These are phyloP conservation scores for Synanthedon formicaeformis DNA, from an alignment of 2,888 invertebrate species.

Conservation along the genomic window DNA sequence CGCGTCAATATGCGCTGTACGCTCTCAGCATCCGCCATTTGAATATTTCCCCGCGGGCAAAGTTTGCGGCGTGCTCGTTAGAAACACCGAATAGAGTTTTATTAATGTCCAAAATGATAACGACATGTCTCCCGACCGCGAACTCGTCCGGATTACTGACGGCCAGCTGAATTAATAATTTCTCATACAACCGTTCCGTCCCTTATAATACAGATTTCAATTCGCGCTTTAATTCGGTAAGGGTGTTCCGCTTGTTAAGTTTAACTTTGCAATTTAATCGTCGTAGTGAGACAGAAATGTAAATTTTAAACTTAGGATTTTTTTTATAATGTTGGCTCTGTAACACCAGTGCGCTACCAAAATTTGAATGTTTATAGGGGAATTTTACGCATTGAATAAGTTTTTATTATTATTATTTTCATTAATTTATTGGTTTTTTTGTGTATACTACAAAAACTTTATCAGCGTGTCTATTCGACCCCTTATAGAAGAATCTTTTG, in stretches of 20 bases:
- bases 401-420: no score
- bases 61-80: constrained; percentile 39
- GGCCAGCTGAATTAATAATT: constrained; percentile 47
- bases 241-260: constrained; percentile 12
- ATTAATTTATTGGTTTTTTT: no score
- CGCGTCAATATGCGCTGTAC: constrained; percentile 33
- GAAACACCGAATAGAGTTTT: constrained; percentile 44
- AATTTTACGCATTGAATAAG: no score
- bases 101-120: constrained; percentile 57
- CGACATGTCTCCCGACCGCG: constrained; percentile 36
- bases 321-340: background rate
- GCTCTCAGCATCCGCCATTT: constrained; percentile 26
- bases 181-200: constrained; percentile 27
- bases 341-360: no score
- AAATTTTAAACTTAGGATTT: background rate
- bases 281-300: background rate
- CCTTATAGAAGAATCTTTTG: no score
- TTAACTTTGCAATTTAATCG: background rate
- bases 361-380: no score
- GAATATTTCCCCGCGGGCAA: constrained; percentile 39
- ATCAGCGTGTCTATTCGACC: no score
- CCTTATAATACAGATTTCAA: constrained; percentile 33
- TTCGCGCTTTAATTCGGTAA: constrained; percentile 39
- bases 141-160: constrained; percentile 39
- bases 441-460: no score